Percentiles rank a stretch among this genome's conserved stretches.
These are phyloP conservation scores for Heliconius himera DNA, from an alignment of 1,140 invertebrate genomes.

Conservation along the genomic window DNA sequence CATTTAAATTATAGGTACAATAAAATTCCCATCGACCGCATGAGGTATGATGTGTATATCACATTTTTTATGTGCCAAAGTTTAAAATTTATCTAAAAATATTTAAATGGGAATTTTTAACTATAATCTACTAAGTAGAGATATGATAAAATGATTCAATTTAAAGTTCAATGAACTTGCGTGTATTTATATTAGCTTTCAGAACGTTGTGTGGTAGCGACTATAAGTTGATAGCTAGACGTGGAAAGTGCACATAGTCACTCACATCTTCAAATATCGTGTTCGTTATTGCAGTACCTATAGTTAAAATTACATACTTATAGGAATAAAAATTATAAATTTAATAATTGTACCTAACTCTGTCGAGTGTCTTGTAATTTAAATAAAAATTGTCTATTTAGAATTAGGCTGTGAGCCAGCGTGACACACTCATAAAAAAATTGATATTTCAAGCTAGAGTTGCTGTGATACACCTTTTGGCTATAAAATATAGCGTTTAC, in stretches of 20 bases:
- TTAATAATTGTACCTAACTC: slow-evolving; percentile 48
- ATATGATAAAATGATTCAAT: slow-evolving; percentile 19
- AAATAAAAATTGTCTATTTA: slow-evolving; percentile 70
- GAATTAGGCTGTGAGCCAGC: slow-evolving; percentile 78
- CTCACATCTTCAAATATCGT: slow-evolving; percentile 34
- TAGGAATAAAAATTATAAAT: slow-evolving; percentile 42
- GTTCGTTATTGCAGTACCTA: slow-evolving; percentile 63
- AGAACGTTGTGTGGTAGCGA: slow-evolving; percentile 34
- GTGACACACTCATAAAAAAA: slow-evolving; percentile 70
- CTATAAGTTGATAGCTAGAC: slow-evolving; percentile 33
- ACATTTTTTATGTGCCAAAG: slow-evolving; percentile 41
- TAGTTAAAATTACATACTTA: slow-evolving; percentile 43
- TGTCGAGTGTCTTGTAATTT: slow-evolving; percentile 59
- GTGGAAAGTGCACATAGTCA: slow-evolving; percentile 32
- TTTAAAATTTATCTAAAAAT: slow-evolving; percentile 28
- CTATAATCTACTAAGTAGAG: slow-evolving; percentile 34
- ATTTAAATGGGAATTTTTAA: slow-evolving; percentile 27
- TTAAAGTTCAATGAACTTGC: slow-evolving; percentile 32
- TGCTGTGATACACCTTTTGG: slow-evolving; percentile 80
- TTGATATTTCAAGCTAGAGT: slow-evolving; percentile 79
- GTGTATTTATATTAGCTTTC: slow-evolving; percentile 34
- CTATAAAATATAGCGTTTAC: slow-evolving; percentile 65
- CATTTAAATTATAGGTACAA: not conserved
- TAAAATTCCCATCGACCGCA: slow-evolving; percentile 20
- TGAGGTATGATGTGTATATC: slow-evolving; percentile 13